Conservation (phyloP, 2,113 vertebrate genomes). For the Crotalus tigris region DNA sequence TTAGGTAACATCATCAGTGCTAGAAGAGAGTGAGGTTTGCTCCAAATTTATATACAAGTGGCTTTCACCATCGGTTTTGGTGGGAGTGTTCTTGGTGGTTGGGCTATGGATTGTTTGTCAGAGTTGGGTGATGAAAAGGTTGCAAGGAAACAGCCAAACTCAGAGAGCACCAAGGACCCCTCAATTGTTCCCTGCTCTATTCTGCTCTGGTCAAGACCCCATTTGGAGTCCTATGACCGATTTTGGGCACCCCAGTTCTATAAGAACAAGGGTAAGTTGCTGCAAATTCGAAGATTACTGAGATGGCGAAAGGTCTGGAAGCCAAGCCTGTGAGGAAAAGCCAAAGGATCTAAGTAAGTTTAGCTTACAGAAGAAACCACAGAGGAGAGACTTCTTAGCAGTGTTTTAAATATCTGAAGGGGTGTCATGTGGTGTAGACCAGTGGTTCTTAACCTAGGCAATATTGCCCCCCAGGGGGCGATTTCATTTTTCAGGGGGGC, state of each 20-base stretch:
- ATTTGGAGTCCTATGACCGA: neutral
- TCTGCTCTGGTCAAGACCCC: neutral
- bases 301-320: neutral
- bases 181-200: neutral
- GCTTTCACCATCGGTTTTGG: neutral
- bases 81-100: neutral
- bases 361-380: neutral
- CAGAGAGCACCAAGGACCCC: neutral
- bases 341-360: neutral
- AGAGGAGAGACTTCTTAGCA: neutral
- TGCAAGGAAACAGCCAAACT: neutral
- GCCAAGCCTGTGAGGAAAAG: neutral
- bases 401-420: neutral
- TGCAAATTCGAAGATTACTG: neutral
- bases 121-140: neutral
- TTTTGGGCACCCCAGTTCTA: neutral
- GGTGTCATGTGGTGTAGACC: neutral
- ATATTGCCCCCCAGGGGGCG: too few species aligned
- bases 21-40: neutral
- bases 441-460: too few species aligned
- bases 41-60: neutral
- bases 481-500: too few species aligned
- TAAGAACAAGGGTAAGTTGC: neutral
- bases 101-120: too few species aligned
- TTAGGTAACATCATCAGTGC: neutral